Conservation (phyloP, 2,888 invertebrate species). For the Belgica antarctica region DNA sequence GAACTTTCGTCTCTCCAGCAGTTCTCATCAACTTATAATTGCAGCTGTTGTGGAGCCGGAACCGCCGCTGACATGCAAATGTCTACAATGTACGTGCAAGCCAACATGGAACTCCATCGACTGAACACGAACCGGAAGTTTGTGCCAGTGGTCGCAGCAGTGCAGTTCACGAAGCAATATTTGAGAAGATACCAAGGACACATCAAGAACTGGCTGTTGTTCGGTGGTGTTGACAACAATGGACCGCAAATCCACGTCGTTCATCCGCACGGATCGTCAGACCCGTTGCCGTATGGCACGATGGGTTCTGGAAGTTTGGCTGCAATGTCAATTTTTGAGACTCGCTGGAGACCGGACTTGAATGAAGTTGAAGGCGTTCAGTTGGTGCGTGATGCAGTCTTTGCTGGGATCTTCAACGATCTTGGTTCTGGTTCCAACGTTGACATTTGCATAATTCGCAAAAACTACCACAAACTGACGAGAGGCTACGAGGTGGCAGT, state of each 20-base stretch:
- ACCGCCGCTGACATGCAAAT: constrained; percentile 97
- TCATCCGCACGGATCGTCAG: constrained; percentile 92
- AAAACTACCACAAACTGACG: constrained; percentile 75
- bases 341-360: constrained; percentile 80
- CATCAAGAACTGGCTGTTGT: constrained; percentile 88
- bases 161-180: constrained; percentile 87
- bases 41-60: constrained; percentile 93
- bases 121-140: constrained; percentile 82
- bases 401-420: constrained; percentile 97
- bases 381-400: constrained; percentile 89
- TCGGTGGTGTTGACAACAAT: constrained; percentile 90
- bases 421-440: constrained; percentile 94
- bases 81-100: constrained; percentile 88
- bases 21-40: constrained; percentile 28
- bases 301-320: constrained; percentile 97
- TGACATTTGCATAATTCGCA: constrained; percentile 90
- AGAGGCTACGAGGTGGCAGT: constrained; percentile 86
- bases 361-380: constrained; percentile 83
- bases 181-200: constrained; percentile 91
- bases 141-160: constrained; percentile 88
- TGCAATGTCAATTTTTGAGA: constrained; percentile 95
- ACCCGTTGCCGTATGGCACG: constrained; percentile 86
- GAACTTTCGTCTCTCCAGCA: constrained; percentile 4
- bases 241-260: constrained; percentile 91
- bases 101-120: constrained; percentile 89